Evolutionary conservation across 2,113 vertebrate genomes (phyloP).

Genomic region (Larimichthys polyactis): DNA sequence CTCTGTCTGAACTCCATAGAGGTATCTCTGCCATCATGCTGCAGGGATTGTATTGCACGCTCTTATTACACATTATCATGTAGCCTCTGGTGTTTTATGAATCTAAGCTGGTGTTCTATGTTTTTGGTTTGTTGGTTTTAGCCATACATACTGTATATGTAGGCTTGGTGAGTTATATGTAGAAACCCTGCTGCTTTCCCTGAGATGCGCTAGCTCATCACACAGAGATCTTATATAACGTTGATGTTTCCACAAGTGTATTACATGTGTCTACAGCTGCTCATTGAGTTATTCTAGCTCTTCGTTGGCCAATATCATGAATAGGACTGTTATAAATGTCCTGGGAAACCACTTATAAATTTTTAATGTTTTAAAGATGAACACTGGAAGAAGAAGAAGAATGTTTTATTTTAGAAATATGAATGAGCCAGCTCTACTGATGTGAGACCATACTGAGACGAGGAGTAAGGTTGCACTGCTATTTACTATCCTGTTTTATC

Average conservation of each 20-base stretch:
- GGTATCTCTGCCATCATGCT: too few relatives aligned
- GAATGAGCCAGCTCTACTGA: slow-evolving; percentile 51
- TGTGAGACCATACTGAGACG: slow-evolving; percentile 52
- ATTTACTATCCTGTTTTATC: slow-evolving; percentile 75
- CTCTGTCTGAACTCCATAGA: too few relatives aligned
- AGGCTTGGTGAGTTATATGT: slow-evolving; percentile 16
- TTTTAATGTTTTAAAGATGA: background rate
- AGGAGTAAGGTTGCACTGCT: slow-evolving; percentile 63
- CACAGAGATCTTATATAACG: background rate
- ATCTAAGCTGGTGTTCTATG: too few relatives aligned
- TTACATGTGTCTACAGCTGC: slow-evolving; percentile 6
- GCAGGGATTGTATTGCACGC: too few relatives aligned
- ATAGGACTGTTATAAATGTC: slow-evolving; percentile 14
- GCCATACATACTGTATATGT: too few relatives aligned
- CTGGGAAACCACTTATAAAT: slow-evolving; percentile 12
- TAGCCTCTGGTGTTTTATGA: too few relatives aligned
- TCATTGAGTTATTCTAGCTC: slow-evolving; percentile 16
- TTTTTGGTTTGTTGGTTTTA: too few relatives aligned
- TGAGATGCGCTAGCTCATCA: slow-evolving; percentile 6
- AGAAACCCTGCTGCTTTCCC: background rate
- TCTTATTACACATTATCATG: too few relatives aligned
- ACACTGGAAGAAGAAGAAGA: background rate
- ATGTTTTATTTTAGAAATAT: slow-evolving; percentile 34
- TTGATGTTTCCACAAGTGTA: background rate
- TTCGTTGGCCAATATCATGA: background rate